Conservation (phyloP, 2,113 vertebrate genomes). For the Meleagris gallopavo region DNA sequence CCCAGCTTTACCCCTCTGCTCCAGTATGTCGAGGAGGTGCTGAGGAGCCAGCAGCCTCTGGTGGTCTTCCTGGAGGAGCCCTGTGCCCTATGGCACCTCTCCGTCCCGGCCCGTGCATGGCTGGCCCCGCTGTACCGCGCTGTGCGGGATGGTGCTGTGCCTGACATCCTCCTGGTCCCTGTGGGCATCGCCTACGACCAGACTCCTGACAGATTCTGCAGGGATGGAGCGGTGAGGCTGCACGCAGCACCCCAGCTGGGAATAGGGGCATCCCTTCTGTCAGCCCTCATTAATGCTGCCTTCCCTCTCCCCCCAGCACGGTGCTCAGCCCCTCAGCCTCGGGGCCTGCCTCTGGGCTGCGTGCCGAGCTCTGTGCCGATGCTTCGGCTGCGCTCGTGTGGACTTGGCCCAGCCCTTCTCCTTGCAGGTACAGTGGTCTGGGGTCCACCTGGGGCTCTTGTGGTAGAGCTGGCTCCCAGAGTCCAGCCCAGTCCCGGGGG, state of each 20-base stretch:
- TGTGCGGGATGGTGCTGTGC: slow-evolving; percentile 66
- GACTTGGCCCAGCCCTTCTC: slow-evolving; percentile 91
- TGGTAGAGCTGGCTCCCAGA: background rate
- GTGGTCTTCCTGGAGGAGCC: slow-evolving; percentile 81
- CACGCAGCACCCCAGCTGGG: accelerated
- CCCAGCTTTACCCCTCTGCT: background rate
- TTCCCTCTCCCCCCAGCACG: background rate
- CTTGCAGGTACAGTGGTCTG: slow-evolving; percentile 77
- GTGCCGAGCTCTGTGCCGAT: background rate
- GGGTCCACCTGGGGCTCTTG: accelerated
- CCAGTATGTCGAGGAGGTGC: slow-evolving; percentile 85
- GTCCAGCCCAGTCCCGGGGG: accelerated
- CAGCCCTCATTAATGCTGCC: accelerated
- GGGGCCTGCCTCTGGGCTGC: slow-evolving; percentile 1
- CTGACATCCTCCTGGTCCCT: slow-evolving; percentile 84
- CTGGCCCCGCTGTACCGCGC: slow-evolving; percentile 74
- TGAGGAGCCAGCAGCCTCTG: slow-evolving; percentile 82
- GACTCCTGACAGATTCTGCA: background rate
- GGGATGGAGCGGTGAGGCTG: slow-evolving; percentile 23
- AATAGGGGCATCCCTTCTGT: accelerated
- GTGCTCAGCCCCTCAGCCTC: background rate
- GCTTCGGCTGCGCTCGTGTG: slow-evolving; percentile 78
- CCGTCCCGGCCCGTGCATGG: slow-evolving; percentile 64
- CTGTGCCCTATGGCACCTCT: slow-evolving; percentile 64
- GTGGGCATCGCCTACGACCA: slow-evolving; percentile 86